phyloP scores from a whole-genome alignment of 92 coral and sea anemone species.

The Desmophyllum pertusum region DNA sequence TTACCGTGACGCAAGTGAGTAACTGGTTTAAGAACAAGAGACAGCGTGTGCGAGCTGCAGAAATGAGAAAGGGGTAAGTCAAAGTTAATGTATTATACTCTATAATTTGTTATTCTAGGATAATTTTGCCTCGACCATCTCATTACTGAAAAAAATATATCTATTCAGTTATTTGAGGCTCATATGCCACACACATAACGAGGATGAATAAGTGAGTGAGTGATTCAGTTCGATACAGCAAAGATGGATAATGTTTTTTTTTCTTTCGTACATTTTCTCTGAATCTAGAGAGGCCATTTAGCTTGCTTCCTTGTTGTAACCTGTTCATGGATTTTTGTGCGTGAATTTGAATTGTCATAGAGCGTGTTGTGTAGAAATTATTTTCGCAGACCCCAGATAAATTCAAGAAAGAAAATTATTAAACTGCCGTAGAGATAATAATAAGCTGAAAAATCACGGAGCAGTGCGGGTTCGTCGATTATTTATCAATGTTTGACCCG shows the following conservation, averaged over 20 bases:
- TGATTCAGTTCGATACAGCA: too few species aligned
- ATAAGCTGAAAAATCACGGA: not conserved
- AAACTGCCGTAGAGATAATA: not conserved
- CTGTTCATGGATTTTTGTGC: not conserved
- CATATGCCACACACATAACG: too few species aligned
- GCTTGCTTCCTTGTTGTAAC: not conserved
- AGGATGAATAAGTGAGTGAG: too few species aligned
- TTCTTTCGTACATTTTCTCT: not conserved
- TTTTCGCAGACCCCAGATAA: not conserved
- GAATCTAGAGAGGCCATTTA: not conserved
- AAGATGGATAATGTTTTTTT: too few species aligned
- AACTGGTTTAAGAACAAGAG: constrained; percentile 94
- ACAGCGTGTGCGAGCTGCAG: constrained; percentile 89
- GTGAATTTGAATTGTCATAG: not conserved
- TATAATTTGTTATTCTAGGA: not conserved
- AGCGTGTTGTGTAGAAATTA: not conserved
- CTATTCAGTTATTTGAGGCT: too few species aligned
- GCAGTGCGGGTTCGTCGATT: not conserved
- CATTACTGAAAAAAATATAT: not conserved
- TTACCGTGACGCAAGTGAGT: constrained; percentile 90
- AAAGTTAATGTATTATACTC: not conserved
- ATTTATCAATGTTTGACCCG: not conserved
- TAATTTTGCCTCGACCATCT: too few species aligned
- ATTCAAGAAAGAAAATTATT: not conserved
- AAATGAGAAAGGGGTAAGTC: constrained; percentile 85